A percentile compares a stretch with the other conserved stretches of the same genome.
phyloP scores from a whole-genome alignment of 2,113 vertebrate species.

The Coptodon bakossiorum region DNA sequence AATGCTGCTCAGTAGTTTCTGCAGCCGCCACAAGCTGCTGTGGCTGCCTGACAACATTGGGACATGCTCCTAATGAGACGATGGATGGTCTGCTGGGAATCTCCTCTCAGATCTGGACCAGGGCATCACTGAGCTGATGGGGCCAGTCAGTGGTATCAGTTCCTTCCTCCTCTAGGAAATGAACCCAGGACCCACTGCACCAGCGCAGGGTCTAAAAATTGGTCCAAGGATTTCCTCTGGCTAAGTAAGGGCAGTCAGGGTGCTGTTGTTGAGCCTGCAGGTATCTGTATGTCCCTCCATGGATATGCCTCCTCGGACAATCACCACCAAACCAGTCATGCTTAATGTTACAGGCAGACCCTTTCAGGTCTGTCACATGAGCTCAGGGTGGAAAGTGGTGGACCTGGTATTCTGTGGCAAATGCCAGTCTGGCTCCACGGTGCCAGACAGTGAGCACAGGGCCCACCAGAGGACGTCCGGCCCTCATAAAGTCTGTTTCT shows the following conservation, averaged over 20 bases:
- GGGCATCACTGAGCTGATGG: background rate
- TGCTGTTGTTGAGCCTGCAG: background rate
- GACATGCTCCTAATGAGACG: background rate
- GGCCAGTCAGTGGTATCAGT: background rate
- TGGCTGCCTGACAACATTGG: background rate
- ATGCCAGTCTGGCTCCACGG: background rate
- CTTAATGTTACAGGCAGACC: background rate
- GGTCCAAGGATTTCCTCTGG: background rate
- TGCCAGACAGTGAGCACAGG: background rate
- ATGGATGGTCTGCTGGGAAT: background rate
- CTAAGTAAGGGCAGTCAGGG: accelerated
- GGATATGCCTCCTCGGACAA: background rate
- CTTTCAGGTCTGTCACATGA: background rate
- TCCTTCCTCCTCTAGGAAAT: background rate
- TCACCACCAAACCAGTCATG: background rate
- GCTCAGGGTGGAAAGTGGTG: background rate
- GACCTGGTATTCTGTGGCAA: background rate
- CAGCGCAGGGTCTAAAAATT: background rate
- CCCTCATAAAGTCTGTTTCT: background rate
- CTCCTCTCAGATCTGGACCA: accelerated
- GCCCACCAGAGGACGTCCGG: background rate
- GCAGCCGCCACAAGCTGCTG: background rate
- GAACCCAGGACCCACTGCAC: background rate
- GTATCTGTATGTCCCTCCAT: background rate
- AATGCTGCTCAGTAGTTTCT: background rate